A percentile compares a stretch with the other conserved stretches of the same genome.
Evolutionary conservation across 2,888 invertebrate genomes (phyloP).

Genomic region (Amblyteles armatorius): DNA sequence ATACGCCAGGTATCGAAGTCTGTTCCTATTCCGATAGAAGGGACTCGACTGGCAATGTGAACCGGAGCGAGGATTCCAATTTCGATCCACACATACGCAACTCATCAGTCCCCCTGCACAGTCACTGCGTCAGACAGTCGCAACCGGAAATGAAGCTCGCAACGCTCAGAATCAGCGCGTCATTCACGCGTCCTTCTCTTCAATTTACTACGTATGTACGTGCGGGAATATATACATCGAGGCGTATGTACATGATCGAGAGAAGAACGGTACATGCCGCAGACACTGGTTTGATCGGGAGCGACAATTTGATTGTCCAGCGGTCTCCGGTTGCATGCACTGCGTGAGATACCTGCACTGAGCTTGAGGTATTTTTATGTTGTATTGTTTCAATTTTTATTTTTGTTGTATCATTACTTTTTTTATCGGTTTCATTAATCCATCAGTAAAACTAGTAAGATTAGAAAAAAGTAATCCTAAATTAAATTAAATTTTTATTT

Average conservation of each 20-base stretch:
- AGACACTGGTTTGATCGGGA: background rate
- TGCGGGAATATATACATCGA: background rate
- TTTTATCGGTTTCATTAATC: too few species aligned
- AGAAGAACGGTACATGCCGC: background rate
- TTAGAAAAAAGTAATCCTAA: too few species aligned
- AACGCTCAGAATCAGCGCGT: slow-evolving; percentile 42
- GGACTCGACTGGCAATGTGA: slow-evolving; percentile 32
- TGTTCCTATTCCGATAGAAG: slow-evolving; percentile 25
- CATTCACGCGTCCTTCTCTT: slow-evolving; percentile 32
- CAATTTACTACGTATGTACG: slow-evolving; percentile 6
- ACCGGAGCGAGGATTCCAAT: slow-evolving; percentile 47
- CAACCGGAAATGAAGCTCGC: slow-evolving; percentile 55
- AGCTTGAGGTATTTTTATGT: background rate
- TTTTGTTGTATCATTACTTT: too few species aligned
- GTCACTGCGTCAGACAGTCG: slow-evolving; percentile 8
- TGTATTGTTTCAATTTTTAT: background rate
- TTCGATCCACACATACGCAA: slow-evolving; percentile 33
- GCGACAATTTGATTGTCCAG: background rate
- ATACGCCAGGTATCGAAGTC: background rate
- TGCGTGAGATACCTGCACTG: too few species aligned
- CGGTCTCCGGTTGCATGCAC: background rate
- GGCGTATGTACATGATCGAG: background rate
- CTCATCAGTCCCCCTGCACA: slow-evolving; percentile 42
- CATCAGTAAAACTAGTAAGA: too few species aligned
- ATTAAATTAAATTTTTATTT: background rate